A percentile compares a stretch with the other conserved stretches of the same genome.
phyloP scores from a whole-genome alignment of 2,797 vertebrate genomes.

The Somateria mollissima region DNA sequence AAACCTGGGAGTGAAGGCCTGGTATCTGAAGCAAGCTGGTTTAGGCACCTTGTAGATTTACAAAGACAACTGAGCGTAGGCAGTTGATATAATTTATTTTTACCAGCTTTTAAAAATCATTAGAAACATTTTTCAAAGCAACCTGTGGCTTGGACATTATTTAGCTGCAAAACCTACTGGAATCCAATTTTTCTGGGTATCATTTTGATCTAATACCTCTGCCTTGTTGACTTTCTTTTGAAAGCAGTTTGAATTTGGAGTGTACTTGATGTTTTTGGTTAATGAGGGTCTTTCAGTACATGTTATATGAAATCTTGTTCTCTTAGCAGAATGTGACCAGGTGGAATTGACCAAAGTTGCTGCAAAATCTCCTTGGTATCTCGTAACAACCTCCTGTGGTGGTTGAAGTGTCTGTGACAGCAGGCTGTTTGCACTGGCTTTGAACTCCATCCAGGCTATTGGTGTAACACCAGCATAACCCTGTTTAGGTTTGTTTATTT shows the following conservation, averaged over 20 bases:
- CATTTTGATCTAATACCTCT: not conserved
- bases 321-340: not conserved
- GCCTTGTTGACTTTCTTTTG: not conserved
- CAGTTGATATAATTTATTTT: not conserved
- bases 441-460: not conserved
- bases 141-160: not conserved
- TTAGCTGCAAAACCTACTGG: not conserved
- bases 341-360: not conserved
- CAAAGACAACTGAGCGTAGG: not conserved
- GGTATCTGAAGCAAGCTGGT: not conserved
- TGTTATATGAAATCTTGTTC: not conserved
- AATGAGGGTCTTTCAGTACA: not conserved
- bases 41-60: not conserved
- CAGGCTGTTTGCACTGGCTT: not conserved
- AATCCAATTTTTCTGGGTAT: accelerated
- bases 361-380: not conserved
- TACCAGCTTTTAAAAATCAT: not conserved
- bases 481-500: not conserved
- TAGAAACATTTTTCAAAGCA: not conserved
- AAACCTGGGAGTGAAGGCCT: not conserved
- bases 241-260: not conserved
- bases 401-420: not conserved
- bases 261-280: not conserved
- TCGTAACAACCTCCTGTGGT: not conserved
- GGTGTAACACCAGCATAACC: not conserved